These are phyloP conservation scores for Sinocyclocheilus grahami DNA, from an alignment of 2,113 vertebrate species.

Conservation along the genomic window DNA sequence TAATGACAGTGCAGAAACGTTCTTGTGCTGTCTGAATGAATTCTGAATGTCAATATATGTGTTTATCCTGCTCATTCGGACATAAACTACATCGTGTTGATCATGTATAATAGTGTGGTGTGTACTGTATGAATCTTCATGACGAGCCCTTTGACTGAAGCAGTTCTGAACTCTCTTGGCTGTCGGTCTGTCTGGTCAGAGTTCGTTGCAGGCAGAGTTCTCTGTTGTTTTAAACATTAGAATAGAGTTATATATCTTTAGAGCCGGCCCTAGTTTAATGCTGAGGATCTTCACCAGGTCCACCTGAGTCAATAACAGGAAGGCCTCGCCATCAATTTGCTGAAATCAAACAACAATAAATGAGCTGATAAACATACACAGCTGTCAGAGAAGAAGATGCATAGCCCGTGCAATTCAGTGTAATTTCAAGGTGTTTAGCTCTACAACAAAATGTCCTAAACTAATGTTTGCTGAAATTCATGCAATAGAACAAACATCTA, in stretches of 20 bases:
- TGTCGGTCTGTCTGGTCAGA: slow-evolving; percentile 62
- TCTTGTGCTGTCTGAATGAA: neutral
- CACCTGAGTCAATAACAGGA: slow-evolving; percentile 86
- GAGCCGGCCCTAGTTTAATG: slow-evolving; percentile 86
- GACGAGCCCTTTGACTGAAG: neutral
- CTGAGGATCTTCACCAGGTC: slow-evolving; percentile 90
- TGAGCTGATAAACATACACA: neutral
- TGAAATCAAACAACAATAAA: slow-evolving; percentile 52
- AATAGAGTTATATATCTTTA: slow-evolving; percentile 89
- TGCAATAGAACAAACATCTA: no score
- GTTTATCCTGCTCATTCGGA: neutral
- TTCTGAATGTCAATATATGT: neutral
- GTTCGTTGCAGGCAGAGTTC: slow-evolving; percentile 82
- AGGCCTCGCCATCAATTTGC: slow-evolving; percentile 90
- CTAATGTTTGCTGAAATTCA: neutral
- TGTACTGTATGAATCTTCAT: neutral
- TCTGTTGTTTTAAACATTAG: slow-evolving; percentile 89
- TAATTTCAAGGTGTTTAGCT: no score
- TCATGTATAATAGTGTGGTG: neutral
- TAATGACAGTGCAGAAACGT: neutral
- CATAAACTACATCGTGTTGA: neutral
- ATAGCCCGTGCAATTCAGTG: neutral
- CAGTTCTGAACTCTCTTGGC: no score
- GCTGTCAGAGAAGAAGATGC: neutral
- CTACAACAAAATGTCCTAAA: no score